Evolutionary conservation across 2,888 invertebrate species (phyloP).

Genomic region (Trachelus iudaicus): DNA sequence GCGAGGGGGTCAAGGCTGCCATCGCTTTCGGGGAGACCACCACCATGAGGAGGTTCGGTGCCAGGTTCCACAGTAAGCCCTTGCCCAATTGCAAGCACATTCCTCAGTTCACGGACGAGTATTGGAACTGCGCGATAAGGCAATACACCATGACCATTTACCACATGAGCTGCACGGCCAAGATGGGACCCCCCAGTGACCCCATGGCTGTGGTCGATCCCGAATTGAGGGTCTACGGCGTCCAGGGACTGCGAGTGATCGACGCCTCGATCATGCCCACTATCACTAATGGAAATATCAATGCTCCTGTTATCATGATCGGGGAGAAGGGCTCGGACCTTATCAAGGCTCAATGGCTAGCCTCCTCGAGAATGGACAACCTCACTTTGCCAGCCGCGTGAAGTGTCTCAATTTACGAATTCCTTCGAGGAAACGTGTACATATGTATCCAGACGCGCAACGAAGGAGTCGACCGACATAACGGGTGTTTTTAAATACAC

Average conservation of each 20-base stretch:
- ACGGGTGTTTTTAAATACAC: not conserved
- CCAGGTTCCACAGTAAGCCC: conserved; percentile 78
- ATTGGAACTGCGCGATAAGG: conserved; percentile 86
- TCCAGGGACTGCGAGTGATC: conserved; percentile 82
- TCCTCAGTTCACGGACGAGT: conserved; percentile 82
- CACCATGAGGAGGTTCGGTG: conserved; percentile 82
- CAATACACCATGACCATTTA: conserved; percentile 92
- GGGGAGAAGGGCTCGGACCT: conserved; percentile 87
- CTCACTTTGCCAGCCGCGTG: not conserved
- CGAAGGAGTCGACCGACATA: not conserved
- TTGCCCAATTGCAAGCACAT: conserved; percentile 87
- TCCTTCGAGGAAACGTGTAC: not conserved
- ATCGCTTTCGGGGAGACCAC: conserved; percentile 83
- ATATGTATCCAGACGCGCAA: not conserved
- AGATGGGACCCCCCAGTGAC: conserved; percentile 84
- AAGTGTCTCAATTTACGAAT: not conserved
- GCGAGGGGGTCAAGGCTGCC: conserved; percentile 89
- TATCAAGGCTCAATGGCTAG: conserved; percentile 79
- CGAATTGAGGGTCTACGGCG: conserved; percentile 79
- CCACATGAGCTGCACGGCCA: conserved; percentile 85
- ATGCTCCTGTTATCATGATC: conserved; percentile 89
- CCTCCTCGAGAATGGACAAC: conserved; percentile 25
- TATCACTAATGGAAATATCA: conserved; percentile 88
- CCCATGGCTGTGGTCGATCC: conserved; percentile 86
- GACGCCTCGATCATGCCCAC: conserved; percentile 91